Conservation (phyloP, 1,140 invertebrate species). For the Brachionus calyciflorus region DNA sequence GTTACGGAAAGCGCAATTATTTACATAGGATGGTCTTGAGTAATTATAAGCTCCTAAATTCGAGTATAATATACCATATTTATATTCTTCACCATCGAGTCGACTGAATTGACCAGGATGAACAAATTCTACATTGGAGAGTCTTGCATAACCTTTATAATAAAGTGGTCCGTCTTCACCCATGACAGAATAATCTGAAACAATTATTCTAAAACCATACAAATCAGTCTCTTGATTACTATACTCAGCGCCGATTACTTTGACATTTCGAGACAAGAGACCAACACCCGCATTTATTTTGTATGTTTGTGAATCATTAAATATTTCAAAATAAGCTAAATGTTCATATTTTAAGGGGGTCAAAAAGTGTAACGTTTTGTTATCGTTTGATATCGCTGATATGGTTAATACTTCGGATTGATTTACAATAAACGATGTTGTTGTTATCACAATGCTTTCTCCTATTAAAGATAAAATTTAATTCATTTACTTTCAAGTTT, state of each 20-base stretch:
- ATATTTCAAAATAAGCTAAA: not conserved
- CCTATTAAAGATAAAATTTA: no score
- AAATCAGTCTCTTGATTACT: slow-evolving; percentile 51
- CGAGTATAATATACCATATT: slow-evolving; percentile 5
- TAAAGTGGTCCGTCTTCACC: not conserved
- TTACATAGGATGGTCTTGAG: slow-evolving; percentile 41
- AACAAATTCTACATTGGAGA: slow-evolving; percentile 16
- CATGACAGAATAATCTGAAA: slow-evolving; percentile 47
- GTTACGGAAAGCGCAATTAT: not conserved
- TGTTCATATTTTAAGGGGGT: not conserved
- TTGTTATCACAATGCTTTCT: slow-evolving; percentile 49
- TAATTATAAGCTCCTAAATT: slow-evolving; percentile 44
- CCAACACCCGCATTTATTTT: slow-evolving; percentile 54
- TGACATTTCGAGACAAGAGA: slow-evolving; percentile 55
- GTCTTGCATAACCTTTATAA: slow-evolving; percentile 38
- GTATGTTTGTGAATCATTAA: slow-evolving; percentile 10
- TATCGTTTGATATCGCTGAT: not conserved
- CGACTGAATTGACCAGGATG: slow-evolving; percentile 4
- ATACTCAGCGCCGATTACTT: slow-evolving; percentile 54
- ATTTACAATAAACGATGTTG: not conserved
- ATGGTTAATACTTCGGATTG: slow-evolving; percentile 38
- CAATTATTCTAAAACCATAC: slow-evolving; percentile 56
- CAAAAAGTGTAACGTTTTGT: not conserved
- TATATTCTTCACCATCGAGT: not conserved
- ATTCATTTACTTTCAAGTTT: no score